These are phyloP conservation scores for Morphnarchus princeps DNA, from an alignment of 2,113 vertebrate species.

Conservation along the genomic window DNA sequence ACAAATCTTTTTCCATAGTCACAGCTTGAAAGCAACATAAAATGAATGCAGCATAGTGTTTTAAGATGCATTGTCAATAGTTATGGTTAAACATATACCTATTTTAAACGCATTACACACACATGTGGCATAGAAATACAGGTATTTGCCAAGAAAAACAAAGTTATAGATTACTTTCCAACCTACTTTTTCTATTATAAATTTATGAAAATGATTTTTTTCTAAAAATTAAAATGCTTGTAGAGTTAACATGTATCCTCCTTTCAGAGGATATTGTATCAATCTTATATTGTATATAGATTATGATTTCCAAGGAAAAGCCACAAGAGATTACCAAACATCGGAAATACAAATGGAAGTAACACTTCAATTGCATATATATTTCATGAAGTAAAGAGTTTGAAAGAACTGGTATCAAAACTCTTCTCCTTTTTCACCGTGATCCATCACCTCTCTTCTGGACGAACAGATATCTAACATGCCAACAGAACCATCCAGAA, in stretches of 20 bases:
- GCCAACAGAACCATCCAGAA: neutral
- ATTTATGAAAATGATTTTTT: neutral
- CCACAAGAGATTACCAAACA: neutral
- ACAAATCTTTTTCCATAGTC: neutral
- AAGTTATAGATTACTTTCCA: neutral
- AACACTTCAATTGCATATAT: neutral
- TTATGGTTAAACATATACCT: neutral
- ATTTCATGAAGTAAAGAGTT: neutral
- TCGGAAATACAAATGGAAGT: neutral
- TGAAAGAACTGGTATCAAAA: neutral
- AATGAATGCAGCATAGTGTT: neutral
- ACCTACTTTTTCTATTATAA: neutral
- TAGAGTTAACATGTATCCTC: neutral
- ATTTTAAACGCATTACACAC: neutral
- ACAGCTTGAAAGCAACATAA: neutral
- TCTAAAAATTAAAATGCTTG: neutral
- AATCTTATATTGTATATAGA: neutral
- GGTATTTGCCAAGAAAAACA: neutral
- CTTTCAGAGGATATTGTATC: neutral
- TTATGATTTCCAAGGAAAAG: neutral
- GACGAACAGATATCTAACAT: neutral
- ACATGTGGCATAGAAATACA: neutral
- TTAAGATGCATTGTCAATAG: neutral
- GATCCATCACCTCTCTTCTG: neutral
- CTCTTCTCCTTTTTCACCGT: neutral